These are phyloP conservation scores for Morpho achilles DNA, from an alignment of 2,888 invertebrate species.

Conservation along the genomic window DNA sequence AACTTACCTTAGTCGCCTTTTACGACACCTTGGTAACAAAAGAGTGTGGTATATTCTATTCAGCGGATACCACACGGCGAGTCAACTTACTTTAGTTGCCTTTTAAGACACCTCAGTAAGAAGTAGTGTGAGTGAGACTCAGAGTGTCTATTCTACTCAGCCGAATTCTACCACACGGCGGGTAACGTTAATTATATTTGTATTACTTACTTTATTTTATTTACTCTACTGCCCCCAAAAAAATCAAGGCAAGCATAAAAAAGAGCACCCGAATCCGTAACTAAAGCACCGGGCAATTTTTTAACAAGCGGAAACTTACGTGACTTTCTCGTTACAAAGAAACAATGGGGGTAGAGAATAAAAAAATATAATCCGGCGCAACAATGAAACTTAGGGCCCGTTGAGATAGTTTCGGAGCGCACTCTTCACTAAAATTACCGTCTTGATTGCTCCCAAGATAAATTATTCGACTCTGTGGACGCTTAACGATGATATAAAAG, in stretches of 20 bases:
- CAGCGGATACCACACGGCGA: no score
- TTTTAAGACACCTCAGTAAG: no score
- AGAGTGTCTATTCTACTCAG: no score
- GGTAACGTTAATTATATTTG: no score
- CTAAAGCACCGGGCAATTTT: constrained; percentile 6
- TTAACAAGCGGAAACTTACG: constrained; percentile 15
- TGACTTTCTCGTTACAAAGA: constrained; percentile 15
- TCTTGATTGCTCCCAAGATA: constrained; percentile 70
- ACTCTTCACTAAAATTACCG: constrained; percentile 65
- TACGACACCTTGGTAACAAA: no score
- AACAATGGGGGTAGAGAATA: constrained; percentile 16
- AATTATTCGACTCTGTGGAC: constrained; percentile 63
- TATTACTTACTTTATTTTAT: no score
- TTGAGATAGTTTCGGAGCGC: constrained; percentile 55
- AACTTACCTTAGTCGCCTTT: no score
- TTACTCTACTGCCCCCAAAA: no score
- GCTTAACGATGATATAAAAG: constrained; percentile 28
- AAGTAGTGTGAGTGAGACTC: no score
- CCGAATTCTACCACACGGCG: no score
- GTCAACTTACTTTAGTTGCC: no score
- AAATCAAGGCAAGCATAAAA: background rate
- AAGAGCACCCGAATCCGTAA: constrained; percentile 2
- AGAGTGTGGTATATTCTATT: no score
- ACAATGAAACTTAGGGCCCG: constrained; percentile 43
- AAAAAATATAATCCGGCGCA: constrained; percentile 38